phyloP scores from a whole-genome alignment of 2,797 vertebrate genomes.

The Myotis findleyi region DNA sequence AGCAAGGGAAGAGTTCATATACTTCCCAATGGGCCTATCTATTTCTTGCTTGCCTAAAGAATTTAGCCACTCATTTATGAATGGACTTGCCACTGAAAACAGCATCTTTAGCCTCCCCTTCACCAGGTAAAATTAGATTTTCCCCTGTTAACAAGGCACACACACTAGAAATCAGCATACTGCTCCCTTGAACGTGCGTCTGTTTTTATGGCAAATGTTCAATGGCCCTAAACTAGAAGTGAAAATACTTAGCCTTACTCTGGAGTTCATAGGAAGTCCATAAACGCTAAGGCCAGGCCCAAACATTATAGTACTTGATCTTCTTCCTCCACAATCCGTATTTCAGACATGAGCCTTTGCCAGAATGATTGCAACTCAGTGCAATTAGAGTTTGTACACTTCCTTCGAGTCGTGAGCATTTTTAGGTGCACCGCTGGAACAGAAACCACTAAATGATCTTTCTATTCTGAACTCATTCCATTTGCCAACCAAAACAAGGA shows the following conservation, averaged over 20 bases:
- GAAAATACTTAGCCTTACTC: background rate
- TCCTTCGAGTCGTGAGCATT: background rate
- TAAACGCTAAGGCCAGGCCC: background rate
- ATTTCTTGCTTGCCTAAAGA: background rate
- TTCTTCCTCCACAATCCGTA: background rate
- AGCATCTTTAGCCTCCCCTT: background rate
- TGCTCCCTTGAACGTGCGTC: background rate
- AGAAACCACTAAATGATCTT: constrained; percentile 46
- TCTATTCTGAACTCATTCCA: constrained; percentile 56
- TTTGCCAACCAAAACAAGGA: constrained; percentile 70
- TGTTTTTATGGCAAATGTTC: constrained; percentile 42
- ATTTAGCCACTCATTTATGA: background rate
- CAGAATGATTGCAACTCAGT: background rate
- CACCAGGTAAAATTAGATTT: background rate
- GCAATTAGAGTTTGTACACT: background rate
- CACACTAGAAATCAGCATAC: background rate
- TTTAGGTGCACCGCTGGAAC: background rate
- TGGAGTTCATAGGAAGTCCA: background rate
- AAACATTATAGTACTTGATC: background rate
- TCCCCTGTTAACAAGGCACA: background rate
- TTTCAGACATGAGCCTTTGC: background rate
- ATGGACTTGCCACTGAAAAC: constrained; percentile 8
- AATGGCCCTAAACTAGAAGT: constrained; percentile 10
- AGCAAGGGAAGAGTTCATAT: background rate
- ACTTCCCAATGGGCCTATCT: background rate